phyloP scores from a whole-genome alignment of 2,113 vertebrate species.

The Etia nguti region DNA sequence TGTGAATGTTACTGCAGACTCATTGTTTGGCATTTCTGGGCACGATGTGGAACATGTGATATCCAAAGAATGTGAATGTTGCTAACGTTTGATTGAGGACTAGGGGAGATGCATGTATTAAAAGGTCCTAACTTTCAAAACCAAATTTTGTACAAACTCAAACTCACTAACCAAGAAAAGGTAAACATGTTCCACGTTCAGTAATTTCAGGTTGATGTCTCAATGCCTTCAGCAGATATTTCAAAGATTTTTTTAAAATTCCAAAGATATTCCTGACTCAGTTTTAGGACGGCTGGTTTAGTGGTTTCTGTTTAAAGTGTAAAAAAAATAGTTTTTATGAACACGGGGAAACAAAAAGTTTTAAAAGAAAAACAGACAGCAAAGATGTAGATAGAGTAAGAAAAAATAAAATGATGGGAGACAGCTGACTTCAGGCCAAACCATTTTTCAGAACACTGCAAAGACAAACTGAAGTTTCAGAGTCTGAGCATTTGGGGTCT shows the following conservation, averaged over 20 bases:
- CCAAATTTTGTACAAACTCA: background rate
- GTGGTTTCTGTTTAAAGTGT: background rate
- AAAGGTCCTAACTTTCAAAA: background rate
- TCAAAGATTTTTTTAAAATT: background rate
- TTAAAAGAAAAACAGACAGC: background rate
- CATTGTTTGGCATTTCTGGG: background rate
- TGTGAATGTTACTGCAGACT: background rate
- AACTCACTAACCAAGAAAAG: background rate
- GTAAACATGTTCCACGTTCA: background rate
- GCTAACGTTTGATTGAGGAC: background rate
- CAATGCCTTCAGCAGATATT: background rate
- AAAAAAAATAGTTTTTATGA: background rate
- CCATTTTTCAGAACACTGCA: background rate
- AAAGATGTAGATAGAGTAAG: background rate
- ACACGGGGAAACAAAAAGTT: background rate
- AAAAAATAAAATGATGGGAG: background rate
- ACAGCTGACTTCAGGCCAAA: background rate
- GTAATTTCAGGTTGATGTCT: background rate
- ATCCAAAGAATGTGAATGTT: background rate
- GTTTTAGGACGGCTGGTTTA: background rate
- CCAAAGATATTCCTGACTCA: background rate
- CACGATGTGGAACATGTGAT: background rate
- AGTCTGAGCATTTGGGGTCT: background rate
- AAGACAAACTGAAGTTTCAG: background rate
- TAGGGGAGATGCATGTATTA: background rate